Percentiles rank a stretch among this genome's conserved stretches.
Conservation (phyloP, 2,888 invertebrate genomes). For the Agrypnus murinus region DNA sequence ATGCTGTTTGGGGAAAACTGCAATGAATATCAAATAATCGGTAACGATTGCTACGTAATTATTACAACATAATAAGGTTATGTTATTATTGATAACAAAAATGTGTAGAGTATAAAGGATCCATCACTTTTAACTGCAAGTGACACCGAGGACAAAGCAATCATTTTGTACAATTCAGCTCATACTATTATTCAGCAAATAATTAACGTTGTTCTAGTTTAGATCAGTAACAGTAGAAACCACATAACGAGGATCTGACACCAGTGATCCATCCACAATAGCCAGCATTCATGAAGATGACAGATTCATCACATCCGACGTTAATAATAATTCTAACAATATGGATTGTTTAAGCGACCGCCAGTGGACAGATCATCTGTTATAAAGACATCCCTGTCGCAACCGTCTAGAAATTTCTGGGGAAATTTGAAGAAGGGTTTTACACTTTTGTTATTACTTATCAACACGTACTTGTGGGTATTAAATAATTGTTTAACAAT, state of each 20-base stretch:
- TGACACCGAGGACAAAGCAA: constrained; percentile 49
- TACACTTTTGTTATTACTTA: not conserved
- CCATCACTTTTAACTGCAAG: constrained; percentile 46
- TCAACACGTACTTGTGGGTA: too few species aligned
- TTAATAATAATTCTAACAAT: constrained; percentile 65
- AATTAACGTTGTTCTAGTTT: constrained; percentile 53
- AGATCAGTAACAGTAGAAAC: constrained; percentile 54
- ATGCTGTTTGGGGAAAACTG: not conserved
- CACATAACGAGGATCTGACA: constrained; percentile 62
- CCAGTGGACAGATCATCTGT: constrained; percentile 64
- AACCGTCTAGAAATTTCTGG: constrained; percentile 44
- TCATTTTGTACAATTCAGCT: constrained; percentile 49
- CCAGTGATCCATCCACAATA: constrained; percentile 62
- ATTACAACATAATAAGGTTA: too few species aligned
- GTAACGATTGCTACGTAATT: too few species aligned
- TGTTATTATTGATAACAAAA: not conserved
- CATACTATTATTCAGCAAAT: constrained; percentile 53
- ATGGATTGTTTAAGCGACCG: constrained; percentile 63
- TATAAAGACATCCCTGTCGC: constrained; percentile 57
- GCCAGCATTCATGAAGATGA: constrained; percentile 62
- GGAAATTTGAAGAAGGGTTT: constrained; percentile 36
- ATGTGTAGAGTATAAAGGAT: constrained; percentile 11
- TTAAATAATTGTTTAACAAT: too few species aligned
- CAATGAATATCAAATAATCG: not conserved
- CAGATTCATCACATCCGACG: constrained; percentile 67